phyloP scores from a whole-genome alignment of 2,888 invertebrate genomes.

The Timema podura region DNA sequence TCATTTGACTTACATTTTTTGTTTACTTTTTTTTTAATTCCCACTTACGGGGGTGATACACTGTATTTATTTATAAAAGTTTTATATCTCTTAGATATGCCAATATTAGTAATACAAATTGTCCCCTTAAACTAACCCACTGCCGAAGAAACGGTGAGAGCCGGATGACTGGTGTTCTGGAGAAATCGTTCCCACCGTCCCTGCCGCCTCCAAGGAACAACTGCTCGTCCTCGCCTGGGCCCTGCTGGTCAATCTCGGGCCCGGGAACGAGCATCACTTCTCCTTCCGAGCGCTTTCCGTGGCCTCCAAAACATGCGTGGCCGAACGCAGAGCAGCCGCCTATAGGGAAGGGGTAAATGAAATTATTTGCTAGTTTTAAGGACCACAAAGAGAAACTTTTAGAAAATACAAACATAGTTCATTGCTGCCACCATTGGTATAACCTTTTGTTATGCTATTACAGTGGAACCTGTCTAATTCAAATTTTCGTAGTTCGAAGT shows the following conservation, averaged over 20 bases:
- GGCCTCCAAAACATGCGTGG: slow-evolving; percentile 71
- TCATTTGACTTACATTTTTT: too few relatives aligned
- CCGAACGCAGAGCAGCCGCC: slow-evolving; percentile 69
- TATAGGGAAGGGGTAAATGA: slow-evolving; percentile 41
- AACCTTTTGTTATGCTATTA: too few relatives aligned
- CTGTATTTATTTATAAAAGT: too few relatives aligned
- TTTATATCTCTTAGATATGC: too few relatives aligned
- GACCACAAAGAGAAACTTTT: too few relatives aligned
- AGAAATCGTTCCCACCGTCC: slow-evolving; percentile 12
- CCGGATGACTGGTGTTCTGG: slow-evolving; percentile 27
- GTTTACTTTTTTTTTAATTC: too few relatives aligned
- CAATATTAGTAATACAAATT: too few relatives aligned
- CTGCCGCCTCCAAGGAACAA: slow-evolving; percentile 11
- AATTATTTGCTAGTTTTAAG: neutral
- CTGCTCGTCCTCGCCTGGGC: slow-evolving; percentile 12
- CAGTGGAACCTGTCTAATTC: too few relatives aligned
- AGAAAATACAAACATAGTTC: too few relatives aligned
- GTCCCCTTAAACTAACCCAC: slow-evolving; percentile 42
- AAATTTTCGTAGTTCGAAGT: too few relatives aligned
- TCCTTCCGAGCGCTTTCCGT: slow-evolving; percentile 56
- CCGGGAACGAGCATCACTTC: slow-evolving; percentile 13
- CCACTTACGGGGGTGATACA: too few relatives aligned
- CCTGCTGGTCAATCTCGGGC: neutral
- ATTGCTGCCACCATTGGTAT: too few relatives aligned
- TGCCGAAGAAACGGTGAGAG: slow-evolving; percentile 45